phyloP scores from a whole-genome alignment of 1,140 invertebrate species.

The Muscidifurax raptorellus region DNA sequence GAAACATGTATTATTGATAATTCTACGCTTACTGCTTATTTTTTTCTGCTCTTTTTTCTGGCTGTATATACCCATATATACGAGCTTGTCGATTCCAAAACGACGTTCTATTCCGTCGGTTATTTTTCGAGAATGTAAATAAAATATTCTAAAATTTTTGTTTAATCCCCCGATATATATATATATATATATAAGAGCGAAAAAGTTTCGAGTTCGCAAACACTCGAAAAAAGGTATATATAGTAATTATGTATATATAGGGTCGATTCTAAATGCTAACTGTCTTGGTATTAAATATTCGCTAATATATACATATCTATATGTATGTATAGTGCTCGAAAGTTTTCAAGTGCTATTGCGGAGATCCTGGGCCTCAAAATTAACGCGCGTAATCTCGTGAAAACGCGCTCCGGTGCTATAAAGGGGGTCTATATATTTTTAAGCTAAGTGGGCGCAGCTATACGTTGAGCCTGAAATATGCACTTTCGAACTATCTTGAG shows the following conservation, averaged over 20 bases:
- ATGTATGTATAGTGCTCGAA: neutral
- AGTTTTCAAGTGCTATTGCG: neutral
- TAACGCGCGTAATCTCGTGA: neutral
- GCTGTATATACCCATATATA: too few relatives aligned
- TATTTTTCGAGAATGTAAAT: too few relatives aligned
- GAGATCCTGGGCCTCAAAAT: neutral
- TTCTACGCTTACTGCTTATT: neutral
- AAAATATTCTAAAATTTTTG: too few relatives aligned
- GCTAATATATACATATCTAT: neutral
- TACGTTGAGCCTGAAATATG: constrained; percentile 7
- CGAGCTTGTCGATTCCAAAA: neutral
- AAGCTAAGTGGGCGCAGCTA: neutral
- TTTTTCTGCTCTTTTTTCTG: too few relatives aligned
- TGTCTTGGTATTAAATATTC: neutral
- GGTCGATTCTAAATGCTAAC: too few relatives aligned
- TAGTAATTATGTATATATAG: too few relatives aligned
- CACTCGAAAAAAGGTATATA: too few relatives aligned
- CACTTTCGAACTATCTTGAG: constrained; percentile 16
- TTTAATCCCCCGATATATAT: too few relatives aligned
- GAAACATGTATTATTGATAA: neutral
- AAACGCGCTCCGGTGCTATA: neutral
- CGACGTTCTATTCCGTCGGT: too few relatives aligned
- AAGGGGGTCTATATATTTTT: constrained; percentile 2
- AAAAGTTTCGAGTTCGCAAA: too few relatives aligned
- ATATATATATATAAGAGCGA: too few relatives aligned